Conservation (phyloP, 1,140 invertebrate species). For the Pseudomyrmex sp. region DNA sequence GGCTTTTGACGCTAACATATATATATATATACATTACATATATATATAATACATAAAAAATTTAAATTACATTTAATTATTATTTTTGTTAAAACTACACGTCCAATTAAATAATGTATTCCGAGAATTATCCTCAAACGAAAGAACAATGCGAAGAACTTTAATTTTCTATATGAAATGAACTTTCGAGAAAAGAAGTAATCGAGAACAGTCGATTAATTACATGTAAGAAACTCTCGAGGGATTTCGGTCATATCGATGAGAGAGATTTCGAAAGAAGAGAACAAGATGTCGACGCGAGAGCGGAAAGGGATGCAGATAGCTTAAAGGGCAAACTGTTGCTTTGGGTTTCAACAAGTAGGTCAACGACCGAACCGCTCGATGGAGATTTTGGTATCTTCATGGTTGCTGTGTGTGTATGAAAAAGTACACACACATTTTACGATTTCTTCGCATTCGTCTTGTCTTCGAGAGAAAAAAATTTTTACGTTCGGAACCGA, state of each 20-base stretch:
- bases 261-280: slow-evolving; percentile 35
- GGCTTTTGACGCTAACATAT: too few species aligned
- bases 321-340: slow-evolving; percentile 83
- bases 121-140: not conserved
- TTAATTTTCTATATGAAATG: not conserved
- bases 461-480: not conserved
- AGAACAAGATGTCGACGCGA: not conserved
- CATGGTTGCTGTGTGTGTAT: not conserved
- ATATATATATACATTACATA: too few species aligned
- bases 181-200: slow-evolving; percentile 20
- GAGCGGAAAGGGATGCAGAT: slow-evolving; percentile 23
- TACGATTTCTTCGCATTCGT: not conserved
- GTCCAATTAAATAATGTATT: not conserved
- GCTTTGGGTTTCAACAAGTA: slow-evolving; percentile 84
- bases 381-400: slow-evolving; percentile 25
- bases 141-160: not conserved
- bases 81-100: not conserved
- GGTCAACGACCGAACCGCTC: slow-evolving; percentile 61
- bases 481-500: not conserved
- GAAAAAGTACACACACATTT: not conserved
- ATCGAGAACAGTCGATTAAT: slow-evolving; percentile 24
- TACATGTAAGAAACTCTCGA: slow-evolving; percentile 6
- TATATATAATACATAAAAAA: not conserved
- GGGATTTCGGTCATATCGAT: not conserved
- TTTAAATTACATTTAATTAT: not conserved